phyloP scores from a whole-genome alignment of 2,797 vertebrate species.

The Pangasius djambal region DNA sequence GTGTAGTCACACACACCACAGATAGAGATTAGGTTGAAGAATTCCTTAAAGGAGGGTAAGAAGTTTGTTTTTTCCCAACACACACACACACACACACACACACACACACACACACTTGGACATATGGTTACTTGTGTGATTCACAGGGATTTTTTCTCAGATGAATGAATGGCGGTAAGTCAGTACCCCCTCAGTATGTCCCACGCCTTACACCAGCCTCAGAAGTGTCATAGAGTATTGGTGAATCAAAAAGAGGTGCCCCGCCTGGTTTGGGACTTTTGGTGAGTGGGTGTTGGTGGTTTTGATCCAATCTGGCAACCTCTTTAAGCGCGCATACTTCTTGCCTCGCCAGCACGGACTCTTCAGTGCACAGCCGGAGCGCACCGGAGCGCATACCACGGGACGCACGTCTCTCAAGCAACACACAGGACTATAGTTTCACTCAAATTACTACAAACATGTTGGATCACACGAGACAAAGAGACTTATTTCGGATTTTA shows the following conservation, averaged over 20 bases:
- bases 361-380: neutral
- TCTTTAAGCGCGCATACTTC: no score
- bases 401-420: neutral
- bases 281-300: neutral
- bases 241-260: neutral
- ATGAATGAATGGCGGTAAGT: neutral
- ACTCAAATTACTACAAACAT: neutral
- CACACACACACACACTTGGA: no score
- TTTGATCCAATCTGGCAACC: neutral
- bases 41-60: neutral
- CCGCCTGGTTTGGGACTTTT: neutral
- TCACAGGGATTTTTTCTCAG: neutral
- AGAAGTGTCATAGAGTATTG: no score
- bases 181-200: neutral
- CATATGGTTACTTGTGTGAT: neutral
- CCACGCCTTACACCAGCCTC: neutral
- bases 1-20: neutral
- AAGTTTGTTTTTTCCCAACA: neutral
- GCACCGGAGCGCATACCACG: neutral
- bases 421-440: neutral
- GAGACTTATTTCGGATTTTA: conserved; percentile 55
- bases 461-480: conserved; percentile 58
- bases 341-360: neutral
- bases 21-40: neutral
- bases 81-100: neutral